A percentile compares a stretch with the other conserved stretches of the same genome.
Conservation (phyloP, 2,113 vertebrate species). For the Gobius niger region DNA sequence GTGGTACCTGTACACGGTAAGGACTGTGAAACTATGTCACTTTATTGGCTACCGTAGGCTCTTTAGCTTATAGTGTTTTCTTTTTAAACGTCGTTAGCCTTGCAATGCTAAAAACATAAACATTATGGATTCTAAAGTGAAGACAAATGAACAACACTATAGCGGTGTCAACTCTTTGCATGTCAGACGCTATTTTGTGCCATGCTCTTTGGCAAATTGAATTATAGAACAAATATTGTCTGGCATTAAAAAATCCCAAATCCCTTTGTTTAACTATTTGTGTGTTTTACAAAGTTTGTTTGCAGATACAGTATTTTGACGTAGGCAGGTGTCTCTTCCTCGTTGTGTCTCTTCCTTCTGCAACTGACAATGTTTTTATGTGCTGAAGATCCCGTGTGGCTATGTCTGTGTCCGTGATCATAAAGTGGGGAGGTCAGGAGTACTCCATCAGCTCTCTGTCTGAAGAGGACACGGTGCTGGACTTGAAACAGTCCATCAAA, state of each 20-base stretch:
- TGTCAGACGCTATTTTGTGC: no score
- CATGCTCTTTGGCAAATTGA: no score
- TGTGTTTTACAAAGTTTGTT: conserved; percentile 1
- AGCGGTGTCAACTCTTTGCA: not conserved
- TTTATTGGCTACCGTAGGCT: conserved; percentile 20
- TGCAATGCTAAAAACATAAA: conserved; percentile 63
- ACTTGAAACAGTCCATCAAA: conserved; percentile 97
- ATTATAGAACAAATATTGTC: not conserved
- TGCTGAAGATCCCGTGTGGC: conserved; percentile 38
- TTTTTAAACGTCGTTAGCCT: conserved; percentile 58
- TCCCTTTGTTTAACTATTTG: not conserved
- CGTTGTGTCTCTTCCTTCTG: conserved; percentile 24
- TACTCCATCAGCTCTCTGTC: conserved; percentile 93
- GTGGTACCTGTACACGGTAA: conserved; percentile 35
- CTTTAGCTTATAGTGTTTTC: not conserved
- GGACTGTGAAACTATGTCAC: not conserved
- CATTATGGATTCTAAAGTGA: conserved; percentile 24
- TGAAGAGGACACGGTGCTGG: conserved; percentile 95
- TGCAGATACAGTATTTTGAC: not conserved
- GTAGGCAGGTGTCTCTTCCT: conserved; percentile 7
- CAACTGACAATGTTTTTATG: conserved; percentile 10
- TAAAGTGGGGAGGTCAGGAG: conserved; percentile 98
- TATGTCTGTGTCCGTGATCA: conserved; percentile 97
- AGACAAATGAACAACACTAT: conserved; percentile 14
- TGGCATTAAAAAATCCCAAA: not conserved